Percentiles rank a stretch among this genome's conserved stretches.
Evolutionary conservation across 2,113 vertebrate species (phyloP).

Genomic region (Alces alces): DNA sequence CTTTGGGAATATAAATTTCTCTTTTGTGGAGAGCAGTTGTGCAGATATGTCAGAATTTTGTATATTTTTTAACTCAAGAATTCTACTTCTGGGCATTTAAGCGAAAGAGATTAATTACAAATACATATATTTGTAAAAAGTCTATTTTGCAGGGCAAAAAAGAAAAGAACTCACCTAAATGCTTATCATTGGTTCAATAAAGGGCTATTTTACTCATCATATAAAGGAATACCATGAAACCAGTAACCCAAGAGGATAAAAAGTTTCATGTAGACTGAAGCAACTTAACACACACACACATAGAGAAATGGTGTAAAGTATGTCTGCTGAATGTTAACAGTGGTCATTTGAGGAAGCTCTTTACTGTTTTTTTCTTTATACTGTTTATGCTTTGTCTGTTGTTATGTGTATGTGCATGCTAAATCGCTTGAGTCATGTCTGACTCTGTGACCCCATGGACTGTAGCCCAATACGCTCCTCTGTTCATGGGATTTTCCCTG

Average conservation of each 20-base stretch:
- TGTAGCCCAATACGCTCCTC: not conserved
- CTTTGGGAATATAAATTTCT: not conserved
- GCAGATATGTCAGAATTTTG: constrained; percentile 6
- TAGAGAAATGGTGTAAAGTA: not conserved
- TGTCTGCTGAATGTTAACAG: constrained; percentile 9
- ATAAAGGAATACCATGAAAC: not conserved
- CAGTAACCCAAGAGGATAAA: not conserved
- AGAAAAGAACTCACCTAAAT: not conserved
- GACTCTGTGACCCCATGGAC: not conserved
- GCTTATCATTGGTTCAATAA: not conserved
- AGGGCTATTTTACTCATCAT: not conserved
- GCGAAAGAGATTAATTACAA: not conserved
- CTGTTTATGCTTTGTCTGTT: not conserved
- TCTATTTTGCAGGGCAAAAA: not conserved
- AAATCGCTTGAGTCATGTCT: not conserved
- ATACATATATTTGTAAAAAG: not conserved
- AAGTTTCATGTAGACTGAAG: not conserved
- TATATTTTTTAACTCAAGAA: not conserved
- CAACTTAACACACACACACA: not conserved
- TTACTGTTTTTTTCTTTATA: not conserved
- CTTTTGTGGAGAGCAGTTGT: not conserved
- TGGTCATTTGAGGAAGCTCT: not conserved
- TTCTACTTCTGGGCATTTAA: constrained; percentile 8
- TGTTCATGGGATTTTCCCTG: not conserved
- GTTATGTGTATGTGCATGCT: not conserved